phyloP scores from a whole-genome alignment of 2,888 invertebrate species.

The Agrochola lota region DNA sequence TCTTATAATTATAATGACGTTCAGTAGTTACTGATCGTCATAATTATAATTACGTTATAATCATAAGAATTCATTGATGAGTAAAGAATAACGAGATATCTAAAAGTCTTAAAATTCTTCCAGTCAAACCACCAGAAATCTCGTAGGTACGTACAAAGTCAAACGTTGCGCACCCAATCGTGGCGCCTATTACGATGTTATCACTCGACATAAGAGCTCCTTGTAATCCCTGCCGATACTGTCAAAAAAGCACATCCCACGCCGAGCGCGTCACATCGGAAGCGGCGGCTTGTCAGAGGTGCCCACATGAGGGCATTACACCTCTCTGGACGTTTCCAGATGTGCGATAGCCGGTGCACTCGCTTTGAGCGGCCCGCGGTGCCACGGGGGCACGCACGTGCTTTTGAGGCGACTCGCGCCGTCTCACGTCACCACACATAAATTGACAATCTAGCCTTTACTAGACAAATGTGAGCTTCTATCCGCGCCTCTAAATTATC shows the following conservation, averaged over 20 bases:
- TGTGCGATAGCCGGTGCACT: conserved; percentile 77
- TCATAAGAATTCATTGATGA: not conserved
- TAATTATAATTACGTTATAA: not conserved
- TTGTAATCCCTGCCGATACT: conserved; percentile 78
- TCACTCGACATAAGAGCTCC: conserved; percentile 77
- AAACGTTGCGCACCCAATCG: conserved; percentile 70
- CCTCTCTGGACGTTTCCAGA: conserved; percentile 83
- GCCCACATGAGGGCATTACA: conserved; percentile 88
- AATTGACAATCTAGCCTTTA: conserved; percentile 84
- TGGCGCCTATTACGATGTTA: conserved; percentile 75
- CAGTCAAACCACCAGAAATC: conserved; percentile 2
- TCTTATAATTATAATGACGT: no score
- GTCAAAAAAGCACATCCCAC: conserved; percentile 86
- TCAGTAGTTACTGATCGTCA: no score
- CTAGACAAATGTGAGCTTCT: conserved; percentile 71
- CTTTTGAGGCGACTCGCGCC: conserved; percentile 83
- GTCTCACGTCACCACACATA: conserved; percentile 85
- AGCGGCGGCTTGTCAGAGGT: conserved; percentile 86
- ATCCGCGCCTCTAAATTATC: conserved; percentile 70
- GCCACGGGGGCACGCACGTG: conserved; percentile 87
- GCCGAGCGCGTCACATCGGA: conserved; percentile 79
- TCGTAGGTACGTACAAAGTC: conserved; percentile 18
- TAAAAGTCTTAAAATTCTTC: not conserved
- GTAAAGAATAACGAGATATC: conserved; percentile 4
- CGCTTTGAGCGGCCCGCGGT: conserved; percentile 82